Evolutionary conservation across 2,888 invertebrate species (phyloP).

Genomic region (Rhabditophanes sp.): DNA sequence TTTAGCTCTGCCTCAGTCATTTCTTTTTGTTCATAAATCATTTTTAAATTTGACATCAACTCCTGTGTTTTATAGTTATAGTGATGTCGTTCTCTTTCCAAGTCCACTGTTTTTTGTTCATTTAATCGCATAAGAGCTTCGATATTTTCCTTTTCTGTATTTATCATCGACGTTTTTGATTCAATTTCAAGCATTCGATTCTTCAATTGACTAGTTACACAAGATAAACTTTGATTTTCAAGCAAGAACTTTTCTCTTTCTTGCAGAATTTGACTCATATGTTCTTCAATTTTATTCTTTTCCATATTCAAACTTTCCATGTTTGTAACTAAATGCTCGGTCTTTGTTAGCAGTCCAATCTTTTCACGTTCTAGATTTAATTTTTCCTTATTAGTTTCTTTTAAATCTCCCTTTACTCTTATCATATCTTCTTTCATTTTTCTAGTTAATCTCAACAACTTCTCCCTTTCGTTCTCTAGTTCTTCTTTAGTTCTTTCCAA

Average conservation of each 20-base stretch:
- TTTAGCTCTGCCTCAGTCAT: constrained; percentile 46
- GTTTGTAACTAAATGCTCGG: constrained; percentile 28
- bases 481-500: constrained; percentile 46
- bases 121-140: constrained; percentile 44
- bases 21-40: constrained; percentile 47
- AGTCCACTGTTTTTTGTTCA: constrained; percentile 41
- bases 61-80: constrained; percentile 47
- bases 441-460: constrained; percentile 45
- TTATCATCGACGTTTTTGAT: constrained; percentile 42
- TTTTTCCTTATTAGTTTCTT: constrained; percentile 45
- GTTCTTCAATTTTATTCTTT: constrained; percentile 43
- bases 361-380: constrained; percentile 43
- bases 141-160: constrained; percentile 45
- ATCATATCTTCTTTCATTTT: constrained; percentile 46
- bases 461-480: constrained; percentile 46
- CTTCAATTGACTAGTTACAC: constrained; percentile 43
- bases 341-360: constrained; percentile 31
- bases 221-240: constrained; percentile 45
- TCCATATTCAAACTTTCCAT: constrained; percentile 44
- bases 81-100: constrained; percentile 47
- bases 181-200: constrained; percentile 44
- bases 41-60: constrained; percentile 38
- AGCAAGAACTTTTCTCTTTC: constrained; percentile 44
- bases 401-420: constrained; percentile 45
- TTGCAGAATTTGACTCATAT: constrained; percentile 31